Conservation (phyloP, 23 tunicate genomes). For the Clavelina lepadiformis region DNA sequence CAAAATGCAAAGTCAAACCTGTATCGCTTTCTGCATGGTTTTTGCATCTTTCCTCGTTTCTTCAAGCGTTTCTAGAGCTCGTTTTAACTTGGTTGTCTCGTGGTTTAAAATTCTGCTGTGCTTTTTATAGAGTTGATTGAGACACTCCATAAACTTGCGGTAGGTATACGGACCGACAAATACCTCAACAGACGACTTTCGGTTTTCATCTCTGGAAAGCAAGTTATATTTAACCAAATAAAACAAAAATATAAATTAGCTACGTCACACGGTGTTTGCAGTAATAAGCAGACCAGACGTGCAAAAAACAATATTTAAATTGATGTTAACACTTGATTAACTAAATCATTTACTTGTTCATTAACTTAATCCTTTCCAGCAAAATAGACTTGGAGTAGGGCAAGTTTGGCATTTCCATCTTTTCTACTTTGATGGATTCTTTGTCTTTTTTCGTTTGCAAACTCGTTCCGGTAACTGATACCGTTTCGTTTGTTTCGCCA, state of each 20-base stretch:
- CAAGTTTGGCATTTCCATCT: conserved; percentile 76
- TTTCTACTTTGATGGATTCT: conserved; percentile 76
- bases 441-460: conserved; percentile 81
- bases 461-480: conserved; percentile 70
- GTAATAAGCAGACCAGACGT: neutral
- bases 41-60: conserved; percentile 86
- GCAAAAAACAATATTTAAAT: too few relatives aligned
- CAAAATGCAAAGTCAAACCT: conserved; percentile 12
- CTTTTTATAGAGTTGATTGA: conserved; percentile 55
- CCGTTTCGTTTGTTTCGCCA: conserved; percentile 66
- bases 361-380: conserved; percentile 64
- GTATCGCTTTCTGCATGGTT: conserved; percentile 76
- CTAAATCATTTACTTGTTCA: conserved; percentile 52
- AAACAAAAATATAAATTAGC: neutral
- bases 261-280: neutral
- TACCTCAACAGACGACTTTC: conserved; percentile 65
- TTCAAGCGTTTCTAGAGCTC: conserved; percentile 72
- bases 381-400: conserved; percentile 80
- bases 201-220: conserved; percentile 29
- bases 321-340: neutral
- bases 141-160: conserved; percentile 76
- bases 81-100: conserved; percentile 53
- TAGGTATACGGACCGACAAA: conserved; percentile 86
- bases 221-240: neutral
- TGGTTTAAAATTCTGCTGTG: conserved; percentile 37